Conservation (phyloP, 2,888 invertebrate species). For the Aphidius colemani region DNA sequence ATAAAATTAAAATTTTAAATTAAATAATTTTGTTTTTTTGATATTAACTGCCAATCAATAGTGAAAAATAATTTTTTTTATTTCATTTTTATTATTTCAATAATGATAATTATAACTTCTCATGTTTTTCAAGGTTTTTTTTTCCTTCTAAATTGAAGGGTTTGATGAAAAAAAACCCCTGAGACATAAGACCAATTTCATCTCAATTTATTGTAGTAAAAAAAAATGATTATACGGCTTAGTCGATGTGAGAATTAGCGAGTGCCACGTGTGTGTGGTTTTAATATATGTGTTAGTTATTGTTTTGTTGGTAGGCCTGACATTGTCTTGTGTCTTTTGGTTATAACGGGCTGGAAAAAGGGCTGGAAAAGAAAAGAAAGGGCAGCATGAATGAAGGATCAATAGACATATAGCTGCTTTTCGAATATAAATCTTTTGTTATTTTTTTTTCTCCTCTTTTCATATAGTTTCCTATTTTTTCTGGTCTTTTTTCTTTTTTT, state of each 20-base stretch:
- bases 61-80: no score
- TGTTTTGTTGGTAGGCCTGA: slow-evolving; percentile 48
- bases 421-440: slow-evolving; percentile 14
- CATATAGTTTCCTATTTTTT: slow-evolving; percentile 29
- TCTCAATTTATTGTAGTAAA: slow-evolving; percentile 14
- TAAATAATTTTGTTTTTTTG: no score
- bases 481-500: slow-evolving; percentile 25
- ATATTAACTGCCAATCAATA: no score
- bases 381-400: slow-evolving; percentile 59
- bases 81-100: background rate
- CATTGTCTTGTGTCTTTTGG: slow-evolving; percentile 18
- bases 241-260: slow-evolving; percentile 35
- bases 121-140: background rate
- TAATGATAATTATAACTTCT: background rate
- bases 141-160: background rate
- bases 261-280: slow-evolving; percentile 46
- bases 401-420: slow-evolving; percentile 54
- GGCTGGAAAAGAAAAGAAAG: slow-evolving; percentile 39
- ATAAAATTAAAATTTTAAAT: no score
- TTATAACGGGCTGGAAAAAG: slow-evolving; percentile 33
- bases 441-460: no score
- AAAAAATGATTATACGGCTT: slow-evolving; percentile 21
- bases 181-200: background rate
- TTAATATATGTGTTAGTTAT: slow-evolving; percentile 20
- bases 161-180: no score